Conservation (phyloP, 2,113 vertebrate genomes). For the Saguinus midas region DNA sequence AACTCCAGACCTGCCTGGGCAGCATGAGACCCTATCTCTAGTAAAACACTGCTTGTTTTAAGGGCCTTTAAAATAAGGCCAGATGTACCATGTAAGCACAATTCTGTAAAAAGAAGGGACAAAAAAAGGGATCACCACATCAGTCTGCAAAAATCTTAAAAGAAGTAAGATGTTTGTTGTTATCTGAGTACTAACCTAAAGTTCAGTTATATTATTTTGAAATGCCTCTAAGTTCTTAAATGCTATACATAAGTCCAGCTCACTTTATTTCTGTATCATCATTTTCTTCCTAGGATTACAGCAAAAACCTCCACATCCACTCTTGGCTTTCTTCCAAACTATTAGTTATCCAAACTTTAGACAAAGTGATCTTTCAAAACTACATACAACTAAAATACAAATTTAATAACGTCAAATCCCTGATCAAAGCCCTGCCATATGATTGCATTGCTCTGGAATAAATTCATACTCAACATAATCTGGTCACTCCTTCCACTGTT, state of each 20-base stretch:
- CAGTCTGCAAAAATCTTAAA: neutral
- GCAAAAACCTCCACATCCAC: neutral
- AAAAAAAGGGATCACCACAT: neutral
- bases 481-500: neutral
- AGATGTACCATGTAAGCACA: neutral
- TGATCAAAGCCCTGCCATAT: neutral
- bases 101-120: neutral
- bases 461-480: neutral
- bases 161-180: neutral
- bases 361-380: neutral
- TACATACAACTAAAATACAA: no score
- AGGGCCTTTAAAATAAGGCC: neutral
- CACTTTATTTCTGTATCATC: neutral
- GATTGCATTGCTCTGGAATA: neutral
- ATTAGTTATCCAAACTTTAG: neutral
- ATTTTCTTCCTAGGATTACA: neutral
- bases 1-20: no score
- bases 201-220: neutral
- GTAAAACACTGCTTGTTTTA: neutral
- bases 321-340: neutral
- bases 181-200: neutral
- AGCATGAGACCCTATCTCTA: no score
- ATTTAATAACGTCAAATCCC: neutral
- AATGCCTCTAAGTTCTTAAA: neutral
- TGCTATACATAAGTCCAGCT: neutral